These are phyloP conservation scores for Ochropleura leucogaster DNA, from an alignment of 2,888 invertebrate genomes.

Conservation along the genomic window DNA sequence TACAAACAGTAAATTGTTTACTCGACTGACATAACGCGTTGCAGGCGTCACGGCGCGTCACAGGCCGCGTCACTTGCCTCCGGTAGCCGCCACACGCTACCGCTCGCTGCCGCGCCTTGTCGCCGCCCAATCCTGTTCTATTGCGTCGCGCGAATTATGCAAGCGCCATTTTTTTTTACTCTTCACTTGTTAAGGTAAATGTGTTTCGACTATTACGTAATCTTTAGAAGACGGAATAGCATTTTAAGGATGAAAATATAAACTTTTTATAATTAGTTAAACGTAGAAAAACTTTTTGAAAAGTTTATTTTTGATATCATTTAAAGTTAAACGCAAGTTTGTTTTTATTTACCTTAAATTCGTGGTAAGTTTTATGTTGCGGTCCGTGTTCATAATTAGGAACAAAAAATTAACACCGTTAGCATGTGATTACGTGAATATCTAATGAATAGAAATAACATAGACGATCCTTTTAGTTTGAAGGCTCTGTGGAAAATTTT, in stretches of 20 bases:
- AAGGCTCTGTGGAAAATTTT: slow-evolving; percentile 50
- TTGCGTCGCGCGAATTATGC: slow-evolving; percentile 75
- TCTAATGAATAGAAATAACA: slow-evolving; percentile 50
- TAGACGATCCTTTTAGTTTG: slow-evolving; percentile 35
- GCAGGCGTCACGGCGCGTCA: slow-evolving; percentile 76
- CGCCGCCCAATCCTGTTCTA: slow-evolving; percentile 80
- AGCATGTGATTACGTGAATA: slow-evolving; percentile 41
- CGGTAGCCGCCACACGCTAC: slow-evolving; percentile 70
- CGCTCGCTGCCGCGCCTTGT: slow-evolving; percentile 69
- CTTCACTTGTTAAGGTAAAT: slow-evolving; percentile 19
- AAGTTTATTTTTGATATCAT: neutral
- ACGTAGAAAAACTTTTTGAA: neutral
- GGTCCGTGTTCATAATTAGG: slow-evolving; percentile 33
- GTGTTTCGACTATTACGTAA: slow-evolving; percentile 29
- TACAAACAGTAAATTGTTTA: slow-evolving; percentile 89
- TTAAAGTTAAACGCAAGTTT: neutral
- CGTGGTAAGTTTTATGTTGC: neutral
- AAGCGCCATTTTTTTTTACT: slow-evolving; percentile 40
- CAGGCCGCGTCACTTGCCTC: slow-evolving; percentile 71
- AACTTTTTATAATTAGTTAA: neutral
- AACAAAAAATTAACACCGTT: slow-evolving; percentile 40
- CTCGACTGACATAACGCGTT: slow-evolving; percentile 80
- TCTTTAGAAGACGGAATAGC: slow-evolving; percentile 8
- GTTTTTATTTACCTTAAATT: neutral
- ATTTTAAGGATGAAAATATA: neutral